phyloP scores from a whole-genome alignment of 2,113 vertebrate species.

The Anser brachyrhynchus region DNA sequence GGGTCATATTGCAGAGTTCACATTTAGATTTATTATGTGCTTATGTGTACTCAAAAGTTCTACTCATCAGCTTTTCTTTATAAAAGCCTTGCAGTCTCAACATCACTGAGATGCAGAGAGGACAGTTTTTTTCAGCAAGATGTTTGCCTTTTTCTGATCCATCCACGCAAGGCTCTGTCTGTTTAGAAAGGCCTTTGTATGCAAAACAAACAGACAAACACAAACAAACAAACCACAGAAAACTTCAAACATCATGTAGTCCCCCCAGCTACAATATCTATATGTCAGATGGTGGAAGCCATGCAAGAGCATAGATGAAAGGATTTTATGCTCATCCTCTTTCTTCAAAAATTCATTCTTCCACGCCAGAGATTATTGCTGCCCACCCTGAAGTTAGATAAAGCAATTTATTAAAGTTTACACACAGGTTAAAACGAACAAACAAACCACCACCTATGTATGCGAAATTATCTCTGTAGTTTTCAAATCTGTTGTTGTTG shows the following conservation, averaged over 20 bases:
- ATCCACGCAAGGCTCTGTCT: background rate
- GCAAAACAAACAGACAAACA: background rate
- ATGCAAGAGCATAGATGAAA: background rate
- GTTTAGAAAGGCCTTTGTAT: background rate
- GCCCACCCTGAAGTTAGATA: background rate
- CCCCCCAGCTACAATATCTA: background rate
- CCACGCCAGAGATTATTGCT: background rate
- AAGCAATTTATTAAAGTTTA: background rate
- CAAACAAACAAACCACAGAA: background rate
- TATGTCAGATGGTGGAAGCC: background rate
- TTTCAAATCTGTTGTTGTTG: background rate
- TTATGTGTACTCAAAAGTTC: background rate
- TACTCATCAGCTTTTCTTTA: slow-evolving; percentile 28
- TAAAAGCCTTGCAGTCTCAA: background rate
- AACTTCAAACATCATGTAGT: background rate
- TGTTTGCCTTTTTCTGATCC: slow-evolving; percentile 10
- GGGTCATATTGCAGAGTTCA: background rate
- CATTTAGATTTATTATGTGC: slow-evolving; percentile 12
- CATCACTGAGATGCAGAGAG: background rate
- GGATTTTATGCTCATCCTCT: background rate
- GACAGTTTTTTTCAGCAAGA: slow-evolving; percentile 2
- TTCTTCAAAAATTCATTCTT: background rate
- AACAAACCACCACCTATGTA: background rate
- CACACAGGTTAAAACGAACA: background rate
- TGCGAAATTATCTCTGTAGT: background rate